Evolutionary conservation across 2,888 invertebrate species (phyloP).

Genomic region (Orthonychiurus folsomi): DNA sequence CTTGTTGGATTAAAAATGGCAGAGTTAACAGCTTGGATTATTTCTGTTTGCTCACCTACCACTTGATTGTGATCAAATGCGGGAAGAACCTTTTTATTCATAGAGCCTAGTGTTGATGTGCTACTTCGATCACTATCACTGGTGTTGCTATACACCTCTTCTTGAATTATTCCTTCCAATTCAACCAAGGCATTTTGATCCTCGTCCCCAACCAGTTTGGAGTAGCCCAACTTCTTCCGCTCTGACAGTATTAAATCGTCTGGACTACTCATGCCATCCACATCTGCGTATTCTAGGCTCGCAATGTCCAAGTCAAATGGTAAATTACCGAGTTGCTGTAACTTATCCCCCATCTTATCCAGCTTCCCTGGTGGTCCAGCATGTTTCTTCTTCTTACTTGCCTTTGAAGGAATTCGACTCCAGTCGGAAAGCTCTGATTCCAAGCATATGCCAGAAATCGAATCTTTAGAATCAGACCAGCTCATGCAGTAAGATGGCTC

Average conservation of each 20-base stretch:
- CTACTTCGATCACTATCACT: constrained; percentile 20
- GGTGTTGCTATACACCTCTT: constrained; percentile 12
- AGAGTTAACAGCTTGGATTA: not conserved
- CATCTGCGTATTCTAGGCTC: constrained; percentile 78
- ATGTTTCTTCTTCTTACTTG: constrained; percentile 15
- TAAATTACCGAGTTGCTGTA: not conserved
- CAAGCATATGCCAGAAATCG: constrained; percentile 53
- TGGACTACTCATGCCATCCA: constrained; percentile 50
- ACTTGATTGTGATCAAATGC: too few species aligned
- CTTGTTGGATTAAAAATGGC: not conserved
- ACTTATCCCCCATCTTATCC: not conserved
- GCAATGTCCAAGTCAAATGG: constrained; percentile 52
- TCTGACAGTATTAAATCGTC: constrained; percentile 25
- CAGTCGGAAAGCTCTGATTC: constrained; percentile 84
- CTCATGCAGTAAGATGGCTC: constrained; percentile 43
- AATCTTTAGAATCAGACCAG: constrained; percentile 50
- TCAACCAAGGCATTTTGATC: constrained; percentile 42
- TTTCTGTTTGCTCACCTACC: not conserved
- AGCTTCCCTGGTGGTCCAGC: not conserved
- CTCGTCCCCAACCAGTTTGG: constrained; percentile 42
- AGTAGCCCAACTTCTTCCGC: constrained; percentile 29
- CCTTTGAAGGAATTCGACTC: constrained; percentile 64
- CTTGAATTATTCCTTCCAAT: not conserved
- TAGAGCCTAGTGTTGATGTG: constrained; percentile 28
- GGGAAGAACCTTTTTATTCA: constrained; percentile 4